Conservation (phyloP, 1,140 invertebrate genomes). For the Ruditapes philippinarum region DNA sequence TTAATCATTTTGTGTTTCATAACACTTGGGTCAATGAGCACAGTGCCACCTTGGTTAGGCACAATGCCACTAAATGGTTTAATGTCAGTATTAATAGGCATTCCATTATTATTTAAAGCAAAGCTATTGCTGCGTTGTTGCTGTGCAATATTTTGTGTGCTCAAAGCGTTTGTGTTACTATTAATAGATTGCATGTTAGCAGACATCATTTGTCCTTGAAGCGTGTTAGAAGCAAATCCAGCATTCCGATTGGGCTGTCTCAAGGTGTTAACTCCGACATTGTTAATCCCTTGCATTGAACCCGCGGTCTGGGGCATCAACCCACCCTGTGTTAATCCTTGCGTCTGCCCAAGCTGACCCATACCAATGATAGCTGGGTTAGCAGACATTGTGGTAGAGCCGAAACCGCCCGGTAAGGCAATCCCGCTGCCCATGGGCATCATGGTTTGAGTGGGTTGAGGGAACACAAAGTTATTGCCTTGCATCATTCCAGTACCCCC, state of each 20-base stretch:
- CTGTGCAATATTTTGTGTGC: background rate
- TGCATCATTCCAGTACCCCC: background rate
- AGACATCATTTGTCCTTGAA: background rate
- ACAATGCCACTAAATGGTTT: slow-evolving; percentile 30
- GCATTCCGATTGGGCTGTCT: background rate
- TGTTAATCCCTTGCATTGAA: background rate
- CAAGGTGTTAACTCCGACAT: background rate
- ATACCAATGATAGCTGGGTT: slow-evolving; percentile 23
- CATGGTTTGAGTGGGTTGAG: slow-evolving; percentile 5
- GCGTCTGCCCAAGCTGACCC: slow-evolving; percentile 4
- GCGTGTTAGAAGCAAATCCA: background rate
- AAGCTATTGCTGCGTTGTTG: slow-evolving; percentile 15
- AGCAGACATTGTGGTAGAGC: slow-evolving; percentile 18
- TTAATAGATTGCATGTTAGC: slow-evolving; percentile 7
- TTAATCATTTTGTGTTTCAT: background rate
- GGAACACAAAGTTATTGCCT: slow-evolving; percentile 32
- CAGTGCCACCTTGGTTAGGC: slow-evolving; percentile 6
- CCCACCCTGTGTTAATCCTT: slow-evolving; percentile 13
- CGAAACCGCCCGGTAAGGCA: background rate
- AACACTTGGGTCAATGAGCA: background rate
- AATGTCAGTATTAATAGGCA: background rate
- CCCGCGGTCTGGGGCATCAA: background rate
- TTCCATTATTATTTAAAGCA: slow-evolving; percentile 23
- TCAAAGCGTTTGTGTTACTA: slow-evolving; percentile 3
- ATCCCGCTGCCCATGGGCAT: background rate